phyloP scores from a whole-genome alignment of 1,140 invertebrate species.

The Centruroides vittatus region DNA sequence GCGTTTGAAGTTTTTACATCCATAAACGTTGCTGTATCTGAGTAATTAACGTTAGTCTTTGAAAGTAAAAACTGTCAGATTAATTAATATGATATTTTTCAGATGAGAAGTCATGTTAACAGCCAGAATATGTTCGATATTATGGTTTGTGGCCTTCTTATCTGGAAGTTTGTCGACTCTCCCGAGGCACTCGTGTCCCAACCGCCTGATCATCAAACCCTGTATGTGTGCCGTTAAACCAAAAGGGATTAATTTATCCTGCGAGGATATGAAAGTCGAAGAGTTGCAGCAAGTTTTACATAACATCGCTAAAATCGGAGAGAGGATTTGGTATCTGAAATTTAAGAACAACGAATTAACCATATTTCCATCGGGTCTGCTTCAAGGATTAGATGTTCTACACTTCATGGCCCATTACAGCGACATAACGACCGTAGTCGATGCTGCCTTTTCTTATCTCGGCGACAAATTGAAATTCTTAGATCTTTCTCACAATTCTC shows the following conservation, averaged over 20 bases:
- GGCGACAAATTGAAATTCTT: conserved; percentile 25
- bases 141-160: too few relatives aligned
- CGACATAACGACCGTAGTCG: conserved; percentile 15
- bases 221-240: conserved; percentile 70
- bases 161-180: too few relatives aligned
- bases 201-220: conserved; percentile 37
- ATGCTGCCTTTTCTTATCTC: conserved; percentile 14
- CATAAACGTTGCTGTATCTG: too few relatives aligned
- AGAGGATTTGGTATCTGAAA: conserved; percentile 66
- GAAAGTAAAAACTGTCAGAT: too few relatives aligned
- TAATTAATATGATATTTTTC: too few relatives aligned
- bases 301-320: conserved; percentile 49
- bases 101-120: too few relatives aligned
- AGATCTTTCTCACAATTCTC: conserved; percentile 22
- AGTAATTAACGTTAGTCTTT: too few relatives aligned
- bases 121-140: too few relatives aligned
- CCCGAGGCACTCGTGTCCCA: conserved; percentile 6
- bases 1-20: too few relatives aligned
- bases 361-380: conserved; percentile 66
- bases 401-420: conserved; percentile 73
- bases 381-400: conserved; percentile 67
- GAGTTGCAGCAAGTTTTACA: conserved; percentile 61
- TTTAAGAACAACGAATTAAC: conserved; percentile 67
- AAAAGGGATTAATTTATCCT: conserved; percentile 67
- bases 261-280: conserved; percentile 60